A percentile compares a stretch with the other conserved stretches of the same genome.
phyloP scores from a whole-genome alignment of 2,113 vertebrate species.

The Vulpes ferrilata region DNA sequence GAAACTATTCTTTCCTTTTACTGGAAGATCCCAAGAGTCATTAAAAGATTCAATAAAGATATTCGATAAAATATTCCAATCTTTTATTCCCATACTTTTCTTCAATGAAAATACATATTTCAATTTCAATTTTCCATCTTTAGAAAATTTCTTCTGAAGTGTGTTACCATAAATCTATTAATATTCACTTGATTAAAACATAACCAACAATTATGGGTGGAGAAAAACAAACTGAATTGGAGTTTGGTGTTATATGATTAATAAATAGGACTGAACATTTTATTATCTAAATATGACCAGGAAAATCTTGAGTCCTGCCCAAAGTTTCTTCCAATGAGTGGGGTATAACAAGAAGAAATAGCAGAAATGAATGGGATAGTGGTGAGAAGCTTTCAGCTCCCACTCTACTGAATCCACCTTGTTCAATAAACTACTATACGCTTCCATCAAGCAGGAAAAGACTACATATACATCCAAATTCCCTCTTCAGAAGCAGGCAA shows the following conservation, averaged over 20 bases:
- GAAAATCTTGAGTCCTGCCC: not conserved
- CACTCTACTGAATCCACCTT: not conserved
- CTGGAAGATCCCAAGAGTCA: not conserved
- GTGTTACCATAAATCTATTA: not conserved
- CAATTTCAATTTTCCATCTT: not conserved
- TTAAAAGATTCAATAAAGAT: not conserved
- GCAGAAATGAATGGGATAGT: not conserved
- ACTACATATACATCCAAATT: not conserved
- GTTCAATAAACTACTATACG: not conserved
- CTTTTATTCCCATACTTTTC: not conserved
- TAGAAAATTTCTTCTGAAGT: not conserved
- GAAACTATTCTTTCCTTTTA: not conserved
- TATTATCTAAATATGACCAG: not conserved
- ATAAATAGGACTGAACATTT: not conserved
- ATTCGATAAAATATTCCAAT: not conserved
- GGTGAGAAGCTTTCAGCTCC: not conserved
- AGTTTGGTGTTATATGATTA: not conserved
- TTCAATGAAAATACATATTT: slow-evolving; percentile 9
- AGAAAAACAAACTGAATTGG: not conserved
- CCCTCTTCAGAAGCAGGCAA: not conserved
- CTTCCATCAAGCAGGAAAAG: not conserved
- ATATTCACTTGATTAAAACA: not conserved
- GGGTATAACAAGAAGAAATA: not conserved
- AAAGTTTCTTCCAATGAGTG: not conserved
- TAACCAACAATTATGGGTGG: not conserved